Evolutionary conservation across 2,888 invertebrate species (phyloP).

Genomic region (Volucella inanis): DNA sequence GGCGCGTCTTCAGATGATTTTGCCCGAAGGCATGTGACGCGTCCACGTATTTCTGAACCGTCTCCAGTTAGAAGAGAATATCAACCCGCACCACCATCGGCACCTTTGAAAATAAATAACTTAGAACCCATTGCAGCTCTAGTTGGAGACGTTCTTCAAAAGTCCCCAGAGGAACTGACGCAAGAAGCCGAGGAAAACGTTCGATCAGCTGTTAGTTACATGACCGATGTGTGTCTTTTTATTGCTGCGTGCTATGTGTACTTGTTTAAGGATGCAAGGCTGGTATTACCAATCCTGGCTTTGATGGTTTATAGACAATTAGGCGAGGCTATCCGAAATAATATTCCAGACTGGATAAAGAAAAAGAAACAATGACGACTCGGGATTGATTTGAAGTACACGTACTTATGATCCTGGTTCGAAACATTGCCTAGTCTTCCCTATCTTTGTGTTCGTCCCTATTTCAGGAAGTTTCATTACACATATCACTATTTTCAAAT

Average conservation of each 20-base stretch:
- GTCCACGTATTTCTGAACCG: not conserved
- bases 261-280: conserved; percentile 90
- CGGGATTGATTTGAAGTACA: not conserved
- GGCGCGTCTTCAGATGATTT: conserved; percentile 55
- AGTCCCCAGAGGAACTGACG: conserved; percentile 84
- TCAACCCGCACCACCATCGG: conserved; percentile 32
- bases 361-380: conserved; percentile 77
- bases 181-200: conserved; percentile 88
- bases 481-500: conserved; percentile 6
- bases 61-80: conserved; percentile 13
- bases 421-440: not conserved
- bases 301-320: conserved; percentile 91
- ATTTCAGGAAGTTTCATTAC: conserved; percentile 10
- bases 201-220: conserved; percentile 88
- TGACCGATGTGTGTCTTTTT: conserved; percentile 89
- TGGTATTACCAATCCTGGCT: conserved; percentile 90
- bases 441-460: conserved; percentile 46
- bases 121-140: conserved; percentile 36
- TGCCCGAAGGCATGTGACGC: conserved; percentile 1
- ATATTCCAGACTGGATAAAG: conserved; percentile 86
- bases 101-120: conserved; percentile 1
- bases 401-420: conserved; percentile 8
- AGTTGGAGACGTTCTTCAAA: conserved; percentile 60
- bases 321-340: conserved; percentile 86
- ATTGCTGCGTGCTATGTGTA: conserved; percentile 91